These are phyloP conservation scores for Noctilio leporinus DNA, from an alignment of 2,113 vertebrate genomes.

Conservation along the genomic window DNA sequence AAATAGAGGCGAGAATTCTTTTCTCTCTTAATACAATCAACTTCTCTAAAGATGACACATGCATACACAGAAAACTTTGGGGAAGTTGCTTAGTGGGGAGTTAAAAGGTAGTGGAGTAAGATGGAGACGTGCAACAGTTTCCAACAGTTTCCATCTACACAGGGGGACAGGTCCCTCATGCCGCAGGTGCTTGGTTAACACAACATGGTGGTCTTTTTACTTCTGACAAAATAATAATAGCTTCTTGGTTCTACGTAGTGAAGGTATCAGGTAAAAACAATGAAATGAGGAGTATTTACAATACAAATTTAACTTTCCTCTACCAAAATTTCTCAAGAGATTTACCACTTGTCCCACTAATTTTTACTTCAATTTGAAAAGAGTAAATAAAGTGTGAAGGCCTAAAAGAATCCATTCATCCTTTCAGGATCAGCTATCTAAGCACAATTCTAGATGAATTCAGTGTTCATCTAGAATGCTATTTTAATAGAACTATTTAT, in stretches of 20 bases:
- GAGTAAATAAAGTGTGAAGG: not conserved
- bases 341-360: not conserved
- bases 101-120: constrained; percentile 52
- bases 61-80: not conserved
- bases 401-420: not conserved
- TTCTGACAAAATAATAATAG: constrained; percentile 4
- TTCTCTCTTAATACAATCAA: not conserved
- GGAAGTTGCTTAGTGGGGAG: constrained; percentile 21
- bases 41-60: not conserved
- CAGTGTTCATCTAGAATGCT: not conserved
- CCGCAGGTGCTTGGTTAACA: constrained; percentile 48
- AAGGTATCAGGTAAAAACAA: not conserved
- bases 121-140: constrained; percentile 54
- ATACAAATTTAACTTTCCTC: not conserved
- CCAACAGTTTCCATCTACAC: constrained; percentile 57
- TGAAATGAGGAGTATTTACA: not conserved
- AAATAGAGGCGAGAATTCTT: not conserved
- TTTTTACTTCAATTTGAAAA: constrained; percentile 37
- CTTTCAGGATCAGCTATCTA: not conserved
- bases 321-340: not conserved
- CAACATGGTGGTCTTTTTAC: constrained; percentile 17
- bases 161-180: constrained; percentile 1
- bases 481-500: constrained; percentile 1
- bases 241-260: not conserved
- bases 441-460: not conserved